These are phyloP conservation scores for Eira barbara DNA, from an alignment of 2,113 vertebrate species.

Conservation along the genomic window DNA sequence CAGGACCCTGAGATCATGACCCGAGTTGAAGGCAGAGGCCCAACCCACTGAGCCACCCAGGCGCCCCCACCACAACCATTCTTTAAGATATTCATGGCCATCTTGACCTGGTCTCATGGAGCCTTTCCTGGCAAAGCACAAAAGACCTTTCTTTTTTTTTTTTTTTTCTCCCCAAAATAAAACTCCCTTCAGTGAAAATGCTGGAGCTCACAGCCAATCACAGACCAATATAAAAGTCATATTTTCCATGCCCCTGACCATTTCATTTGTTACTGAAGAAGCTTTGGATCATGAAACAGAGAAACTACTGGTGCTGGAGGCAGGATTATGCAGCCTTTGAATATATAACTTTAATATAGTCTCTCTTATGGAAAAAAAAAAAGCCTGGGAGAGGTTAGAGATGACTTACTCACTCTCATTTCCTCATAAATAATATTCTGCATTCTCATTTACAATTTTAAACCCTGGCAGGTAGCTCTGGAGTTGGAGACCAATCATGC, in stretches of 20 bases:
- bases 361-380: slow-evolving; percentile 9
- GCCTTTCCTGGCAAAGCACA: slow-evolving; percentile 94
- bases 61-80: slow-evolving; percentile 95
- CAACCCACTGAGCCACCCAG: too few relatives aligned
- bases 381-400: not conserved
- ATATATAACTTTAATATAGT: slow-evolving; percentile 43
- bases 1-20: too few relatives aligned
- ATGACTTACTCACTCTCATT: slow-evolving; percentile 46
- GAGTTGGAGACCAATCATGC: not conserved
- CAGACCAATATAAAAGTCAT: slow-evolving; percentile 96
- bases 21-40: too few relatives aligned
- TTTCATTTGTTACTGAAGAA: slow-evolving; percentile 81
- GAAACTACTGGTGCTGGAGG: slow-evolving; percentile 72
- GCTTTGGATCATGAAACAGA: slow-evolving; percentile 74
- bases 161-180: slow-evolving; percentile 88
- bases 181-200: slow-evolving; percentile 98
- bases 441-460: slow-evolving; percentile 41
- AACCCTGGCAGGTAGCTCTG: slow-evolving; percentile 5
- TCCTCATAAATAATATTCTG: slow-evolving; percentile 15
- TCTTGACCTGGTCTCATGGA: slow-evolving; percentile 98
- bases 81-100: slow-evolving; percentile 96
- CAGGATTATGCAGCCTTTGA: slow-evolving; percentile 68
- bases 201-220: slow-evolving; percentile 96
- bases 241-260: slow-evolving; percentile 93
- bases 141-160: slow-evolving; percentile 94